Evolutionary conservation across 1,140 invertebrate genomes (phyloP).

Genomic region (Lepidurus packardi): DNA sequence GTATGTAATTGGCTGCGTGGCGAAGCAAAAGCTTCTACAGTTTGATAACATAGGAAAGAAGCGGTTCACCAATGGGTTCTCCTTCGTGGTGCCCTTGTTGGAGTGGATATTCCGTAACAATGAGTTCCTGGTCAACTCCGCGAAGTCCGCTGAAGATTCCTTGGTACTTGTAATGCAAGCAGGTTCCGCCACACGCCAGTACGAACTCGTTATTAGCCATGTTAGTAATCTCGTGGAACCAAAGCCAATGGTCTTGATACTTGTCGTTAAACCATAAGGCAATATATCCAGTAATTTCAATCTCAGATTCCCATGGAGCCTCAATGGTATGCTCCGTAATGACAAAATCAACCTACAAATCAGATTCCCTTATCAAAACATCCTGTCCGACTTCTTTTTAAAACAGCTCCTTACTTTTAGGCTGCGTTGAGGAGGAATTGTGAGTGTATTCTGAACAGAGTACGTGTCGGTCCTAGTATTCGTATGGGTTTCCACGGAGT

Average conservation of each 20-base stretch:
- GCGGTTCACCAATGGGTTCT: background rate
- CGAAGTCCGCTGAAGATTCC: background rate
- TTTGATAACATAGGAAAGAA: background rate
- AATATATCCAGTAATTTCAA: background rate
- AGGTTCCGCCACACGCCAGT: background rate
- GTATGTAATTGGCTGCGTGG: no score
- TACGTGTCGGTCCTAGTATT: background rate
- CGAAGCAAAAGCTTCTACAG: background rate
- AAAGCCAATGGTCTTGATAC: background rate
- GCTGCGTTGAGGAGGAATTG: background rate
- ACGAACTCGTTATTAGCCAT: conserved; percentile 2
- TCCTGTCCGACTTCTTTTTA: no score
- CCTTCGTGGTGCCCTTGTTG: background rate
- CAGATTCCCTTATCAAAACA: no score
- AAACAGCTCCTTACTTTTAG: background rate
- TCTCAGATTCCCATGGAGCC: conserved; percentile 1
- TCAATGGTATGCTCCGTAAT: background rate
- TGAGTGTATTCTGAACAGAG: background rate
- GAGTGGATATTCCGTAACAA: background rate
- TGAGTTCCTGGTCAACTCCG: background rate
- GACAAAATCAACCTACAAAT: background rate
- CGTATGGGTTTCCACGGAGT: background rate
- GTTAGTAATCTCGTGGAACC: background rate
- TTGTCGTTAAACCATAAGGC: background rate
- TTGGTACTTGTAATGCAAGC: conserved; percentile 2